Percentiles rank a stretch among this genome's conserved stretches.
These are phyloP conservation scores for Parauchenoglanis punctatus DNA, from an alignment of 2,797 vertebrate genomes.

Conservation along the genomic window DNA sequence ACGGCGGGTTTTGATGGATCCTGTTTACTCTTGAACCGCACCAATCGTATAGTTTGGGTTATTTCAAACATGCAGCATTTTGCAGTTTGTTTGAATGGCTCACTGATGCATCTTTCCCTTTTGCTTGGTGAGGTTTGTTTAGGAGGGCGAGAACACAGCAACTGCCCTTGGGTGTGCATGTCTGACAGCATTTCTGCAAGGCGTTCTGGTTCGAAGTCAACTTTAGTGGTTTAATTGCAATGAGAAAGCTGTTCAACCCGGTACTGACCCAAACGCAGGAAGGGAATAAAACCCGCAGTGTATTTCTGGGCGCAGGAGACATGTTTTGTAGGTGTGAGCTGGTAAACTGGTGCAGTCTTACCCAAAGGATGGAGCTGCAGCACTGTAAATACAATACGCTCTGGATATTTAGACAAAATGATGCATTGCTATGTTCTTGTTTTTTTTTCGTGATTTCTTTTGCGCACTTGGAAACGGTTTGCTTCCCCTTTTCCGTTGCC, in stretches of 20 bases:
- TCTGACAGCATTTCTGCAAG: background rate
- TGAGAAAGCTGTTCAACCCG: background rate
- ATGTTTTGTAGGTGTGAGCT: background rate
- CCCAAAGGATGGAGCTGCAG: background rate
- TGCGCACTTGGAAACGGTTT: background rate
- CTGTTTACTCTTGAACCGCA: constrained; percentile 26
- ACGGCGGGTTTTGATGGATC: constrained; percentile 30
- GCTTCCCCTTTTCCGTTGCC: background rate
- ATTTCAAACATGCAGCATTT: background rate
- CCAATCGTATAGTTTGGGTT: background rate
- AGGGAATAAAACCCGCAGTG: background rate
- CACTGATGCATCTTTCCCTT: background rate
- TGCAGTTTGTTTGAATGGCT: background rate
- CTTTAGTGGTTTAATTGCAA: background rate
- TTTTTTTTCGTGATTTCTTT: background rate
- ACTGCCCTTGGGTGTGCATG: background rate
- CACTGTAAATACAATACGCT: background rate
- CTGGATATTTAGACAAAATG: background rate
- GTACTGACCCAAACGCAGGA: too few relatives aligned
- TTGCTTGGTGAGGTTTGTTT: background rate
- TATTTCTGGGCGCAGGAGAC: background rate
- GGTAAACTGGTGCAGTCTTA: background rate
- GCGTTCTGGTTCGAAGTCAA: too few relatives aligned
- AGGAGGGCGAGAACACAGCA: background rate
- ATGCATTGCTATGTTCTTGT: background rate